Conservation (phyloP, 2,113 vertebrate genomes). For the Numida meleagris region DNA sequence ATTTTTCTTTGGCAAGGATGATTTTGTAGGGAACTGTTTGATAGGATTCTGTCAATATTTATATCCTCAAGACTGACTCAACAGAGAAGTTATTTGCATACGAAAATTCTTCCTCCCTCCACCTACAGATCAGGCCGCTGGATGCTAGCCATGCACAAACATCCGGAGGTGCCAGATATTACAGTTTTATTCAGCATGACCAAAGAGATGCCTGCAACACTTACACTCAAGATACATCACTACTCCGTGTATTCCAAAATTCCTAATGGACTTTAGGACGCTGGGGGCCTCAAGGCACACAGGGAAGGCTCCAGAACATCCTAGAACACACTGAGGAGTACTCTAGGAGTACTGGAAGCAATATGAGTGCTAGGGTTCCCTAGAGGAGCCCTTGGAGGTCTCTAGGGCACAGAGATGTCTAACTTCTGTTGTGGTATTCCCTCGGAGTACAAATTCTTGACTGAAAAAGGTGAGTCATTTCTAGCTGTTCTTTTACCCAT, state of each 20-base stretch:
- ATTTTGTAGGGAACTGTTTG: background rate
- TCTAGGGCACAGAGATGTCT: background rate
- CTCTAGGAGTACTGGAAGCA: no score
- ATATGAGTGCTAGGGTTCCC: background rate
- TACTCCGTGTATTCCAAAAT: background rate
- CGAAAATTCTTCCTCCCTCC: background rate
- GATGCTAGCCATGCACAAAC: background rate
- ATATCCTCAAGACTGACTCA: background rate
- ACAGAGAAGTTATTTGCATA: background rate
- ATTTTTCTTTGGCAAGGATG: background rate
- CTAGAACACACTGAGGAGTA: background rate
- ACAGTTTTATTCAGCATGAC: background rate
- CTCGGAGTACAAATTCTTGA: background rate
- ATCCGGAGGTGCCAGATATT: background rate
- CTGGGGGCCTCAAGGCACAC: no score
- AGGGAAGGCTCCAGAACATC: background rate
- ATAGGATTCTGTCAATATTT: background rate
- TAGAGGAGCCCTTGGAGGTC: no score
- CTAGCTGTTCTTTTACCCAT: background rate
- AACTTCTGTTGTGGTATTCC: background rate
- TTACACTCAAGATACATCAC: background rate
- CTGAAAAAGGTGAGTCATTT: background rate
- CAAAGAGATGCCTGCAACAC: fast-evolving
- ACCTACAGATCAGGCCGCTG: background rate
- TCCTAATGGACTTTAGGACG: background rate